Base-by-base conservation (phyloP, 1,140 invertebrate species). In the Lineus longissimus region DNA sequence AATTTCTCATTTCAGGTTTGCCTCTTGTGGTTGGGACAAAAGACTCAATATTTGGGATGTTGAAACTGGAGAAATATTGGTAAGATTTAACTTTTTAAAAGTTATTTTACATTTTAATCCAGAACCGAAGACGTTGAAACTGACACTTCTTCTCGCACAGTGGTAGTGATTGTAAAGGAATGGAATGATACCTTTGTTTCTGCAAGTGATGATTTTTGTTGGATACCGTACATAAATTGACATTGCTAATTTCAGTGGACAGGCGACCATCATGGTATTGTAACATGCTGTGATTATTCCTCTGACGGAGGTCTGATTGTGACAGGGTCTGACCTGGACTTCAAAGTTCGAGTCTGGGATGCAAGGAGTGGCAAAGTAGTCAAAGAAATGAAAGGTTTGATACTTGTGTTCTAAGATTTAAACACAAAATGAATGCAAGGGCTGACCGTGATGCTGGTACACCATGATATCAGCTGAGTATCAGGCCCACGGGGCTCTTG, bases 1-100 rank as follows among this genome's bases (percentile, higher is more conserved):
- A 25, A 11, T 57, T 58, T 30, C 43, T 62, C 2, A 55, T 67
- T 66, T n/a, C 57, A 76, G 75, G 60, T 70, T 78, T 62, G 62
- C 73, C 2, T 69, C 70, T 45, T 70, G 72, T 64, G 77, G 78
- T 19, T 79, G 75, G 78, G 80, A 82, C 69, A 78, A 79, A 64
- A 67, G 67, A 45, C 45, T 82, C 7, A 68, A 72, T 19, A 60
- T 73, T 30, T 79, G 72, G 71, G 77, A 81, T 69, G 45, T 70
- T 25, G 73, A 81, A 59, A 75, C 74, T 31, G 75, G 73, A 45
- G 69, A 64, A 54, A 59, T 70, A 23, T 40, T 77, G 65, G 78
- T 80, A 63, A 64, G 65, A n/a, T 66, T 47, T 33, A 40, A 17
- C 41, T 19, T 22, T n/a, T n/a, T n/a, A n/a, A n/a, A n/a, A n/a